A percentile compares a stretch with the other conserved stretches of the same genome.
phyloP scores from a whole-genome alignment of 2,888 invertebrate species.

The Sarcophaga carnaria region DNA sequence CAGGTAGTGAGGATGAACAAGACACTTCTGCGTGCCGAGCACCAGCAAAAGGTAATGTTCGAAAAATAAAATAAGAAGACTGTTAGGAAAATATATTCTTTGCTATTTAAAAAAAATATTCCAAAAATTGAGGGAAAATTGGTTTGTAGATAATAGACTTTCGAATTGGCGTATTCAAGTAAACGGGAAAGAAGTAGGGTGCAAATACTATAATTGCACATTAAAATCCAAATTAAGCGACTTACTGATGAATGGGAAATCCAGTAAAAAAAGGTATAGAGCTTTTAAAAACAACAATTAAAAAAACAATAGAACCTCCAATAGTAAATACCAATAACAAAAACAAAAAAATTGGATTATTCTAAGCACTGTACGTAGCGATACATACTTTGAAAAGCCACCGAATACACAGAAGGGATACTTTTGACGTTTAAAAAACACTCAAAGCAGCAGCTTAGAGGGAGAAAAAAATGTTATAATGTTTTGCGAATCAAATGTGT shows the following conservation, averaged over 20 bases:
- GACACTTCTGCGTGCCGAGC: too few relatives aligned
- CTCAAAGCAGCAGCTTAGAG: too few relatives aligned
- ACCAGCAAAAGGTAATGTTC: too few relatives aligned
- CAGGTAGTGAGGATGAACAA: too few relatives aligned
- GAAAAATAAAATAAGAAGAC: too few relatives aligned
- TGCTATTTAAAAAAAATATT: conserved; percentile 27
- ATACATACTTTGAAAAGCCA: too few relatives aligned
- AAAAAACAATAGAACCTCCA: conserved; percentile 17
- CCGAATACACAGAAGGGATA: too few relatives aligned
- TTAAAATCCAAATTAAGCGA: conserved; percentile 39
- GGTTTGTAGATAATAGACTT: conserved; percentile 24
- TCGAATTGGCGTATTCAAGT: conserved; percentile 13
- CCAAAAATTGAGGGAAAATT: conserved; percentile 25
- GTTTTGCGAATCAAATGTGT: too few relatives aligned
- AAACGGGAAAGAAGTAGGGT: conserved; percentile 21
- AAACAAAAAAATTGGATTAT: conserved; percentile 12
- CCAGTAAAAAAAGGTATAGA: conserved; percentile 33
- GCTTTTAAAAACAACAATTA: conserved; percentile 34
- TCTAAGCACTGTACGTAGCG: too few relatives aligned
- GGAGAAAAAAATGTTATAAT: too few relatives aligned
- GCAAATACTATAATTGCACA: conserved; percentile 43
- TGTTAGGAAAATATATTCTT: too few relatives aligned
- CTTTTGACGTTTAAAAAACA: too few relatives aligned
- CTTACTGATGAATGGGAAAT: conserved; percentile 33
- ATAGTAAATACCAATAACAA: neutral